Evolutionary conservation across 1,140 invertebrate genomes (phyloP).

Genomic region (Zaprionus vittiger): DNA sequence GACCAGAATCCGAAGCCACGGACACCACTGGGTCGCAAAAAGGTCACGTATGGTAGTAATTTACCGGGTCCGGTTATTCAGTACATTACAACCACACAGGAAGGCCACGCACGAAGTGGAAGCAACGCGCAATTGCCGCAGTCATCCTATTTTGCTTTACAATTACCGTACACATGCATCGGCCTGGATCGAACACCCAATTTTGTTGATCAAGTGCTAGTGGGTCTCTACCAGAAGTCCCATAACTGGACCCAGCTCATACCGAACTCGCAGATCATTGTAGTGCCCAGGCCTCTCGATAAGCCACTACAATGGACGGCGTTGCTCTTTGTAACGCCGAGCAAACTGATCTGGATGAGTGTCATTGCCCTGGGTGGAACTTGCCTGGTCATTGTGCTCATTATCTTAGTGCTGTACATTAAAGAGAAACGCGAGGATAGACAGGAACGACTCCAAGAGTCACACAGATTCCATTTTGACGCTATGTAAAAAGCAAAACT

Average conservation of each 20-base stretch:
- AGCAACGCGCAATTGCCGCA: slow-evolving; percentile 95
- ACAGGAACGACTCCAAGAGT: slow-evolving; percentile 94
- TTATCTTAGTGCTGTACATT: slow-evolving; percentile 95
- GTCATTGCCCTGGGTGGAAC: slow-evolving; percentile 94
- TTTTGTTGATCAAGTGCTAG: slow-evolving; percentile 95
- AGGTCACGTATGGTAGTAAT: slow-evolving; percentile 94
- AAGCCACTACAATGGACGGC: slow-evolving; percentile 94
- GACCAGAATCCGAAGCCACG: slow-evolving; percentile 88
- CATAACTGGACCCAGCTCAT: slow-evolving; percentile 96
- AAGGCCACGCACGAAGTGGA: slow-evolving; percentile 90
- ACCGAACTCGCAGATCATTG: slow-evolving; percentile 98
- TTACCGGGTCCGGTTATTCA: slow-evolving; percentile 94
- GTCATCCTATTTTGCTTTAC: slow-evolving; percentile 95
- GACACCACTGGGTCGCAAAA: slow-evolving; percentile 89
- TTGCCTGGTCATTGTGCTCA: slow-evolving; percentile 92
- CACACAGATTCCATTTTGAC: slow-evolving; percentile 94
- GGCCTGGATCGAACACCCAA: slow-evolving; percentile 98
- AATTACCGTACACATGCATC: slow-evolving; percentile 97
- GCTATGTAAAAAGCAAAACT: slow-evolving; percentile 86
- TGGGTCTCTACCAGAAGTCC: slow-evolving; percentile 90
- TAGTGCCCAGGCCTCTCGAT: slow-evolving; percentile 94
- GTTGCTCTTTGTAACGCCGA: slow-evolving; percentile 98
- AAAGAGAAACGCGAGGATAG: slow-evolving; percentile 97
- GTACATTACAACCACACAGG: slow-evolving; percentile 94
- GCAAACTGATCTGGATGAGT: slow-evolving; percentile 96